Evolutionary conservation across 1,140 invertebrate genomes (phyloP).

Genomic region (Euwallacea similis): DNA sequence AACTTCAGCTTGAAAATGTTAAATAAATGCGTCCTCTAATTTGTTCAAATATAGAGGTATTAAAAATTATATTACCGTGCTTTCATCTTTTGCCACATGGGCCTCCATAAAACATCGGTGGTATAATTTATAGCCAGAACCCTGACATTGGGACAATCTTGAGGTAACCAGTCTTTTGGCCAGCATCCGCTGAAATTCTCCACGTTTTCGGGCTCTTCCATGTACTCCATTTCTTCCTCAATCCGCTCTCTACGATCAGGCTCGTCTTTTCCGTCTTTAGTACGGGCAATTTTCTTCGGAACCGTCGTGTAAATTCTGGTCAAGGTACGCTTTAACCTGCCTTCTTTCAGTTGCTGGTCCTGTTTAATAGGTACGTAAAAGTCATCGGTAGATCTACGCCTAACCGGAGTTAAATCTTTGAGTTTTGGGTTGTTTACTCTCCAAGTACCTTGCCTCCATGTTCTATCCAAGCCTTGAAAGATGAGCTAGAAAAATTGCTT

Average conservation of each 20-base stretch:
- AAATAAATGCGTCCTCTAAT: no score
- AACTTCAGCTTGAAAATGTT: no score
- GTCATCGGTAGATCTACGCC: constrained; percentile 37
- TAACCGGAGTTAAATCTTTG: constrained; percentile 48
- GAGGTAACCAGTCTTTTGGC: constrained; percentile 69
- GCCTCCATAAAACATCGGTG: constrained; percentile 69
- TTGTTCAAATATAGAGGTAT: no score
- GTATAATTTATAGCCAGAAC: constrained; percentile 72
- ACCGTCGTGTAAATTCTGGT: constrained; percentile 39
- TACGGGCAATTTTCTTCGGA: constrained; percentile 39
- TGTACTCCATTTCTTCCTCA: constrained; percentile 27
- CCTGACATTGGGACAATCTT: constrained; percentile 66
- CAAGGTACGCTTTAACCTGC: constrained; percentile 42
- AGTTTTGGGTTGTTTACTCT: constrained; percentile 51
- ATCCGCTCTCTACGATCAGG: not conserved
- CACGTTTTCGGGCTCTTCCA: constrained; percentile 9
- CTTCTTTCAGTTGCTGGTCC: constrained; percentile 14
- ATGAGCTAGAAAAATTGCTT: not conserved
- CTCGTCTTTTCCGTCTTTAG: constrained; percentile 17
- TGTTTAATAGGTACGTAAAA: constrained; percentile 38
- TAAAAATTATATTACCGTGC: constrained; percentile 55
- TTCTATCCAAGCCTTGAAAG: constrained; percentile 54
- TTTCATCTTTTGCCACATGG: constrained; percentile 66
- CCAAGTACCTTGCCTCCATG: constrained; percentile 62
- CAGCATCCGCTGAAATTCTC: constrained; percentile 63